Percentiles rank a stretch among this genome's conserved stretches.
phyloP scores from a whole-genome alignment of 2,888 invertebrate species.

The Volucella inanis region DNA sequence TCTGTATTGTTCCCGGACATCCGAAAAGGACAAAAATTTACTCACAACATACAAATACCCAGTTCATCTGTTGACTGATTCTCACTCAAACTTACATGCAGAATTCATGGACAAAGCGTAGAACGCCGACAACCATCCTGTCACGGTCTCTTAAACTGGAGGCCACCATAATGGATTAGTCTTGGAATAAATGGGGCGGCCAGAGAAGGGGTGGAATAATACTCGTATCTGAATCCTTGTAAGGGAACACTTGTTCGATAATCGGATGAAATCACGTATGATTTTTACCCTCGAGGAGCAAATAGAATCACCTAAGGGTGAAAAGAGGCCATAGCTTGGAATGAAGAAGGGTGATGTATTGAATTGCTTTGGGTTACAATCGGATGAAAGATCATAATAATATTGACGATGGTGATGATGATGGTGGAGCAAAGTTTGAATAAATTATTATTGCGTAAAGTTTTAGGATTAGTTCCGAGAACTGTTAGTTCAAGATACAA shows the following conservation, averaged over 20 bases:
- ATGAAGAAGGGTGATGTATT: conserved; percentile 22
- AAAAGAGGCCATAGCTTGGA: conserved; percentile 6
- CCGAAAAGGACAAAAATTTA: conserved; percentile 16
- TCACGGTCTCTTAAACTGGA: conserved; percentile 56
- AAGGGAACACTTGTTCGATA: conserved; percentile 56
- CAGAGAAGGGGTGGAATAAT: conserved; percentile 36
- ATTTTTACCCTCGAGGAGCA: conserved; percentile 42
- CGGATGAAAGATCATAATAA: conserved; percentile 36
- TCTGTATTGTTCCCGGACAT: conserved; percentile 4
- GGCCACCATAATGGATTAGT: conserved; percentile 70
- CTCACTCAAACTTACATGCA: conserved; percentile 29
- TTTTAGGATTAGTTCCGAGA: no score
- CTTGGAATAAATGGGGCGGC: conserved; percentile 67
- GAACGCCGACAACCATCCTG: conserved; percentile 61
- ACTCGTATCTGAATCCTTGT: conserved; percentile 27
- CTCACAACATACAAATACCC: conserved; percentile 19
- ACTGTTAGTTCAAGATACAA: no score
- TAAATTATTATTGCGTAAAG: conserved; percentile 1
- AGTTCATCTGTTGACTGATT: conserved; percentile 64
- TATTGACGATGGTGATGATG: conserved; percentile 28
- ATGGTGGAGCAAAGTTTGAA: conserved; percentile 7
- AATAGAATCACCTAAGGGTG: conserved; percentile 41
- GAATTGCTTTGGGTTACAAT: conserved; percentile 41
- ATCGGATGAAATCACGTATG: conserved; percentile 70
- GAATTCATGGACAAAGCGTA: conserved; percentile 58